Evolutionary conservation across 2,113 vertebrate genomes (phyloP).

Genomic region (Corythoichthys haematopterus): DNA sequence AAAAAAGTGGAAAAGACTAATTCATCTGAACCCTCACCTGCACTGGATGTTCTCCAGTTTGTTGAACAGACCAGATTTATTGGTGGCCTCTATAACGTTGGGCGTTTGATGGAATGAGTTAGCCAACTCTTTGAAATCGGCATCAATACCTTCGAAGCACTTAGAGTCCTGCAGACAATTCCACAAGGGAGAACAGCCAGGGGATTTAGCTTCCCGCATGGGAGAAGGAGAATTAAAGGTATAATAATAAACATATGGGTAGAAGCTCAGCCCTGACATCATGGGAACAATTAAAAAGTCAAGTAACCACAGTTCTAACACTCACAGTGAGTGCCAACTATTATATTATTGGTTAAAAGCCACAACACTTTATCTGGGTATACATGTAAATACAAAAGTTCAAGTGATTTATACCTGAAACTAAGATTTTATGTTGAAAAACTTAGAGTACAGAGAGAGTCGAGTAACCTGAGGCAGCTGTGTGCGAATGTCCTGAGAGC

Average conservation of each 20-base stretch:
- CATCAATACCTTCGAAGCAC: constrained; percentile 85
- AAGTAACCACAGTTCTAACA: constrained; percentile 41
- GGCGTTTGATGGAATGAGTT: constrained; percentile 77
- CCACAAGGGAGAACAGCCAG: constrained; percentile 31
- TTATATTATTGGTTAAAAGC: constrained; percentile 36
- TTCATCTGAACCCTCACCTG: constrained; percentile 68
- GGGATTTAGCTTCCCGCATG: constrained; percentile 27
- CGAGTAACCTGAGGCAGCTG: constrained; percentile 86
- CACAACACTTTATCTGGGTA: constrained; percentile 19
- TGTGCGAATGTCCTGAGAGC: constrained; percentile 87
- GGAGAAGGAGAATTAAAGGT: constrained; percentile 31
- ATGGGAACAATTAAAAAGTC: constrained; percentile 47
- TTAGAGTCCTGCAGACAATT: constrained; percentile 79
- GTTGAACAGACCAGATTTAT: constrained; percentile 79
- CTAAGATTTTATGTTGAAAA: not conserved
- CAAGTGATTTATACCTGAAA: constrained; percentile 10
- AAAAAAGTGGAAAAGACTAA: not conserved
- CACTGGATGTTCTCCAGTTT: constrained; percentile 87
- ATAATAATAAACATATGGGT: constrained; percentile 62
- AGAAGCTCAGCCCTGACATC: constrained; percentile 27
- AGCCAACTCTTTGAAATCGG: constrained; percentile 85
- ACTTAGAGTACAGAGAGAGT: no score
- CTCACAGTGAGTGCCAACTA: constrained; percentile 23
- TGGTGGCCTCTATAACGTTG: constrained; percentile 88
- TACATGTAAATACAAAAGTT: constrained; percentile 2